Evolutionary conservation across 2,797 vertebrate genomes (phyloP), one percentile per base, ranked within the genome.

Genomic region (Hippocampus kuda): DNA sequence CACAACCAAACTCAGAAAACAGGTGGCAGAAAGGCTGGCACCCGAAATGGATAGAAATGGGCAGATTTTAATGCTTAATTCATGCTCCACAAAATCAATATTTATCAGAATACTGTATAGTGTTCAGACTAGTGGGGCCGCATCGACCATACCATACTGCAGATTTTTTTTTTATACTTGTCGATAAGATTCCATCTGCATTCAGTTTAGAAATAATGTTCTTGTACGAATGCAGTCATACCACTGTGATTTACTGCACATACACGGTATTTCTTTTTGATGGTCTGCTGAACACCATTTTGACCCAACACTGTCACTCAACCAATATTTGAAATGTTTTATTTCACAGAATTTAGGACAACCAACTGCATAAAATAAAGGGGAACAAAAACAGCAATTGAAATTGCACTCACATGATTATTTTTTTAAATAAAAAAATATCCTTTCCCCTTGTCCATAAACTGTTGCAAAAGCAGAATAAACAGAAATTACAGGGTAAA

Each of bases 341-440:
- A 89, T 88, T 90, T 86, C 85, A 89, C 90, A 88, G 88, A 90
- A 86, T 84, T 87, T 83, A 76, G 79, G 77, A 92, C 88, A 92
- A 90, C 88, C 88, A 89, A 91, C 85, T 87, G 86, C 85, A 86
- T 89, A 84, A 90, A 90, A 90, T 86, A 86, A 88, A 84, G 24
- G 22, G 75, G 70, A 81, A 89, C 88, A 77, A 71, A 82, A 89
- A 88, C 88, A 88, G 84, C 84, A 90, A 84, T 84, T 85, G 82
- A 90, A 81, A 71, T 83, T 79, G 70, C 12, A 81, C 85, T 87
- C 85, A 84, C 73, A 72, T 86, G 74, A 49, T 46, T 54, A 65
- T 75, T 80, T 78, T 83, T 80, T 85, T 84, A 81, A 80, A 88
- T 91, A 91, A 91, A 92, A 92, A 92, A 92, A 92, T 90, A 91